phyloP scores from a whole-genome alignment of 1,140 invertebrate genomes.

The Bombus sylvicola region DNA sequence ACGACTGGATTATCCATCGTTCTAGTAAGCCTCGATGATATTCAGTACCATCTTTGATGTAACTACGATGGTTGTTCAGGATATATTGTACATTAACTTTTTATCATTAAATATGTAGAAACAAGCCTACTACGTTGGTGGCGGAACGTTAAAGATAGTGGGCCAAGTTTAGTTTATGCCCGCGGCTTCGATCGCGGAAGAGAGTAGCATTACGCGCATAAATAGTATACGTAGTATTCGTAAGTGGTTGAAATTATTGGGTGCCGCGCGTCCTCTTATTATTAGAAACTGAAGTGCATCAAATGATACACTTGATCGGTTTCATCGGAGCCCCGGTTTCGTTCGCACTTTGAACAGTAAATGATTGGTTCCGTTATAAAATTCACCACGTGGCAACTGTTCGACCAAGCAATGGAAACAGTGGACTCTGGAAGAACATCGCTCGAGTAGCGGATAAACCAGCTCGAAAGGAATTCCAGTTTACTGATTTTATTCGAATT shows the following conservation, averaged over 20 bases:
- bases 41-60: too few relatives aligned
- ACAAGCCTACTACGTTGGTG: background rate
- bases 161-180: constrained; percentile 25
- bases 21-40: too few relatives aligned
- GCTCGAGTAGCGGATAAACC: too few relatives aligned
- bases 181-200: constrained; percentile 9
- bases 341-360: constrained; percentile 25
- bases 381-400: background rate
- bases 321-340: background rate
- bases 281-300: constrained; percentile 39
- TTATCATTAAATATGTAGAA: background rate
- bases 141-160: background rate
- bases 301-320: constrained; percentile 49
- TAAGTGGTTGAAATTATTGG: constrained; percentile 33
- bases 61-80: too few relatives aligned
- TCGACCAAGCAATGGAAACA: background rate
- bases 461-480: background rate
- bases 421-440: background rate
- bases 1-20: too few relatives aligned
- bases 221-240: constrained; percentile 8
- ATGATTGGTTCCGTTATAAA: constrained; percentile 33
- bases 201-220: constrained; percentile 27
- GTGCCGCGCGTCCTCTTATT: constrained; percentile 6
- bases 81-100: too few relatives aligned
- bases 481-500: background rate